Base-by-base conservation (phyloP, 1,140 invertebrate genomes). In the Lordiphosa mommai region DNA sequence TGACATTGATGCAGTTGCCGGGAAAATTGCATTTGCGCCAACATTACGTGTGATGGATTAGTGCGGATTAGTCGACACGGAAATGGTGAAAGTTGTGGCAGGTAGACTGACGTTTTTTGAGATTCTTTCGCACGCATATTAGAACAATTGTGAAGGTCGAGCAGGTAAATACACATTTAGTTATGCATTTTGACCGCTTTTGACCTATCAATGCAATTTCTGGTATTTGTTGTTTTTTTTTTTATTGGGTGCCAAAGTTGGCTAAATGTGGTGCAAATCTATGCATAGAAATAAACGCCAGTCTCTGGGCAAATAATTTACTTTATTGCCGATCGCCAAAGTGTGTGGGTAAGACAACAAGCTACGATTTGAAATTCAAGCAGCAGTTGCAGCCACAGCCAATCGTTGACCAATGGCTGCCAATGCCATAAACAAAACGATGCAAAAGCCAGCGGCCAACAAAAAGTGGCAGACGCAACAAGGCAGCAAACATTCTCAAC, bases 401-500 rank as follows among this genome's bases (percentile, higher is more conserved):
- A 59, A 65, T 60, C 50, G 69, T 56, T 80, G 76, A 70, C 77
- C 76, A 80, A 80, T 82, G 76, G 76, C 57, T 65, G 71, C 57
- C 72, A 82, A 37, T 63, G 63, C 61, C 67, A 82, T 82, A 82
- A 84, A 76, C 76, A 80, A 80, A 80, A 82, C 70, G 74, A 52
- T 71, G 47, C 58, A 66, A 66, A 72, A 56, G 47, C 40, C 58
- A 71, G 58, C 63, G 50, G 60, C 72, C 60, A 52, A 63, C 61
- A 65, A 74, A 71, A 80, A 64, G 66, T 82, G 70, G 70, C 77
- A 72, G 76, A 70, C 71, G 70, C 65, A 74, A 74, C 66, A 60
- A 73, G 74, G 63, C 72, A 84, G 67, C 58, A 71, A 72, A 68
- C 77, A 84, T 82, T 84, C 77, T 84, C 77, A 64, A 82, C 77